phyloP scores from a whole-genome alignment of 2,113 vertebrate species.

The Falcunculus frontatus region DNA sequence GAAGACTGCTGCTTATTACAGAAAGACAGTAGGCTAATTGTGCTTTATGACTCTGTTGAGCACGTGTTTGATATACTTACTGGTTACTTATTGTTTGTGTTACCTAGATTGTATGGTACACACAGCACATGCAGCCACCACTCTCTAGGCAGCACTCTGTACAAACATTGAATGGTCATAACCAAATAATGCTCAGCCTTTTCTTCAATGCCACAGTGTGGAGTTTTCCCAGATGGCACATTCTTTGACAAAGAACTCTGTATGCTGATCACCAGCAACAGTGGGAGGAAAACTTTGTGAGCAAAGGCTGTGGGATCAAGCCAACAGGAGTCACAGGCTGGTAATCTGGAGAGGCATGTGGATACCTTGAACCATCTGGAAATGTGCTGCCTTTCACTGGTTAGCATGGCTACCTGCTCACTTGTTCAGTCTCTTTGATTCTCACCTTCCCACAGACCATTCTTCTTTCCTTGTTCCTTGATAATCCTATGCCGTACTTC shows the following conservation, averaged over 20 bases:
- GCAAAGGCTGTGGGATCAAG: not conserved
- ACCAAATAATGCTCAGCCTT: not conserved
- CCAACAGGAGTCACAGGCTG: not conserved
- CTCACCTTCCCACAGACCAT: not conserved
- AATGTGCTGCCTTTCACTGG: not conserved
- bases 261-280: not conserved
- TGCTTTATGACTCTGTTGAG: not conserved
- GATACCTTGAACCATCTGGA: not conserved
- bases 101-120: not conserved
- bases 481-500: not conserved
- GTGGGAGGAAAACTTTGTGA: not conserved
- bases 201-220: not conserved
- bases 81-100: not conserved
- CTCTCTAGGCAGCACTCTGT: not conserved
- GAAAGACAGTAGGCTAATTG: not conserved
- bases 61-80: not conserved
- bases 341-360: not conserved
- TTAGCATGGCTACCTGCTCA: not conserved
- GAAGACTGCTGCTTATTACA: not conserved
- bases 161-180: not conserved
- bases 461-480: fast-evolving
- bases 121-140: not conserved
- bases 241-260: not conserved
- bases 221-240: not conserved
- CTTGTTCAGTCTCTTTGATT: not conserved